Percentiles rank a stretch among this genome's conserved stretches.
These are phyloP conservation scores for Gallinago media DNA, from an alignment of 2,113 vertebrate genomes.

Conservation along the genomic window DNA sequence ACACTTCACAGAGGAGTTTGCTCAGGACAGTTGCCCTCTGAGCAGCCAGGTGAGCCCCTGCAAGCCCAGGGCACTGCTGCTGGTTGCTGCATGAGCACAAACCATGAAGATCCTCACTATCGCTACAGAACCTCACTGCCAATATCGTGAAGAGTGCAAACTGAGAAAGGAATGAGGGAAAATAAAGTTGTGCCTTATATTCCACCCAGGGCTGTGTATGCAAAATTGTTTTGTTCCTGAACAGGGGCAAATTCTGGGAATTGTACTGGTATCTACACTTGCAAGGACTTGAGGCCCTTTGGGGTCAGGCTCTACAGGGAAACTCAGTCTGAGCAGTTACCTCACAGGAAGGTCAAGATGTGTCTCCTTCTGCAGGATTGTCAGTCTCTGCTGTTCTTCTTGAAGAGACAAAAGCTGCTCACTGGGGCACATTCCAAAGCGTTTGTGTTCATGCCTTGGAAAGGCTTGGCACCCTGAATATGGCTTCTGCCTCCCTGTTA, in stretches of 20 bases:
- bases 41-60: constrained; percentile 36
- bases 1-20: constrained; percentile 65
- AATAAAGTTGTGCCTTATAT: constrained; percentile 59
- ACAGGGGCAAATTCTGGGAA: neutral
- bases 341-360: neutral
- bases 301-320: neutral
- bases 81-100: neutral
- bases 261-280: neutral
- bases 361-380: neutral
- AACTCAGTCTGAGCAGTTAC: neutral
- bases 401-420: neutral
- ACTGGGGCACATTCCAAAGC: neutral
- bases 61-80: neutral
- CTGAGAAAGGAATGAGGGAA: neutral
- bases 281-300: neutral
- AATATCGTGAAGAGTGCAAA: rapidly evolving
- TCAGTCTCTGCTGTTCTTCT: neutral
- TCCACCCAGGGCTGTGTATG: neutral
- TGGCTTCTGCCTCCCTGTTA: neutral
- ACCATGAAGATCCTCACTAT: rapidly evolving
- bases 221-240: neutral
- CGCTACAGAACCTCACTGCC: rapidly evolving
- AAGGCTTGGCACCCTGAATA: neutral
- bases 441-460: neutral
- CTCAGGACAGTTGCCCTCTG: constrained; percentile 88